Percentiles rank a stretch among this genome's conserved stretches.
These are phyloP conservation scores for Misgurnus anguillicaudatus DNA, from an alignment of 2,113 vertebrate species.

Conservation along the genomic window DNA sequence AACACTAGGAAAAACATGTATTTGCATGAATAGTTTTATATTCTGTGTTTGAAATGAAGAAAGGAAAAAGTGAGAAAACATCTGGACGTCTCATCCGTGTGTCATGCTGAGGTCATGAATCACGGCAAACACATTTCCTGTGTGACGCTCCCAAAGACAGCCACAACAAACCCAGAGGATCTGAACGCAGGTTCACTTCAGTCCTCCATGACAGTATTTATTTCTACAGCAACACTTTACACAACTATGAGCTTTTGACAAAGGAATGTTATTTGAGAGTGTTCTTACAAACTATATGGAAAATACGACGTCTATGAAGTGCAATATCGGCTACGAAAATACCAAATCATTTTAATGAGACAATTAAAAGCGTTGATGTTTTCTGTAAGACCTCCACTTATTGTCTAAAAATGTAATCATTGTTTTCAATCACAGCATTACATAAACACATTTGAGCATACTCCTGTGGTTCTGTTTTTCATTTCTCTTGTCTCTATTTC, in stretches of 20 bases:
- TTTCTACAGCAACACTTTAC: not conserved
- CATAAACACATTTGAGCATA: not conserved
- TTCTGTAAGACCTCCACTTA: not conserved
- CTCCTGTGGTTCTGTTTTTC: not conserved
- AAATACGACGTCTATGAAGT: not conserved
- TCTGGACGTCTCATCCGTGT: slow-evolving; percentile 66
- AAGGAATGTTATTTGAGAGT: not conserved
- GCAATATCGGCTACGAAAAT: not conserved
- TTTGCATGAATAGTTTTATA: no score
- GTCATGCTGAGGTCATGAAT: slow-evolving; percentile 67
- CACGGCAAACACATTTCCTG: slow-evolving; percentile 67
- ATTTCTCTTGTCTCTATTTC: not conserved
- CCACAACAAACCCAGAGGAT: not conserved
- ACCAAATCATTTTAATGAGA: not conserved
- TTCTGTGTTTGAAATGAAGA: not conserved
- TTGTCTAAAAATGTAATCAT: not conserved
- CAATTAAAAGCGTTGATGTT: not conserved
- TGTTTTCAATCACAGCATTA: not conserved
- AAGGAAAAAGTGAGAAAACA: slow-evolving; percentile 50
- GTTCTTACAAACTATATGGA: not conserved
- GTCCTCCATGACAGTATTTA: not conserved
- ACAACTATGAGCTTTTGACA: not conserved
- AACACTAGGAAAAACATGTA: no score
- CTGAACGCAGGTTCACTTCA: not conserved
- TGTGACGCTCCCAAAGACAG: slow-evolving; percentile 52